Base-by-base conservation (phyloP, 2,797 vertebrate species). In the Dromococcyx pavoninus region DNA sequence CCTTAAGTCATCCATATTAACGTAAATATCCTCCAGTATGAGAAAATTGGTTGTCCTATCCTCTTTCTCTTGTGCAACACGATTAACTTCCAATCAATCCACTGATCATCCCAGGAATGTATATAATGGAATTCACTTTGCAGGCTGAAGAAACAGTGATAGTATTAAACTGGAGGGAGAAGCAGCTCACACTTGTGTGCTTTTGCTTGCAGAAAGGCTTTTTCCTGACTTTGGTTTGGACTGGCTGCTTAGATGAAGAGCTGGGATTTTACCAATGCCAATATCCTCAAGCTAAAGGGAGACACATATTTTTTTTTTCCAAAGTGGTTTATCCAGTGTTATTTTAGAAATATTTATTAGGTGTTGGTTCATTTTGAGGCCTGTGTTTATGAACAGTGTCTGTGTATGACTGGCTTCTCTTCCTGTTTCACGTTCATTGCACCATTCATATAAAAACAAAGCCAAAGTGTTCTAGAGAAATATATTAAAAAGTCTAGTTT, bases 281-380 rank as follows among this genome's bases (percentile, higher is more conserved):
- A 79, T 46, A 41, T 69, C 43, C 43, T 86, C 50, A 92, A 10
- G 27, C 9, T 22, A 78, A 73, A 87, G 24, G 3, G 39, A 72
- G 57, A 51, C 5, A 37, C 62, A 33, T 19, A 43, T 17, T 46
- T 58, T 60, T 62, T 77, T 35, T 60, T 61, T 25, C 24, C 50
- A 39, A 4, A 76, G 41, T 70, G 57, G 19, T 62, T 89, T 77
- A 69, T 32, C 8, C 53, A 64, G 25, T 60, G 35, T 75, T 79
- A 53, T 57, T 91, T 88, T 64, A 11, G 73, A 88, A 85, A 57
- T 85, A 85, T 87, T 86, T 92, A 75, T 94, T 53, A 41, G 37
- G 25, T 73, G 44, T 86, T 28, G 14, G 24, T n/a, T 91, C 56
- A 46, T 92, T 79, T 57, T 18, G 66, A 32, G 57, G 17, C 11